A percentile compares a stretch with the other conserved stretches of the same genome.
phyloP scores from a whole-genome alignment of 2,888 invertebrate genomes.

The Marasmarcha lunaedactyla region DNA sequence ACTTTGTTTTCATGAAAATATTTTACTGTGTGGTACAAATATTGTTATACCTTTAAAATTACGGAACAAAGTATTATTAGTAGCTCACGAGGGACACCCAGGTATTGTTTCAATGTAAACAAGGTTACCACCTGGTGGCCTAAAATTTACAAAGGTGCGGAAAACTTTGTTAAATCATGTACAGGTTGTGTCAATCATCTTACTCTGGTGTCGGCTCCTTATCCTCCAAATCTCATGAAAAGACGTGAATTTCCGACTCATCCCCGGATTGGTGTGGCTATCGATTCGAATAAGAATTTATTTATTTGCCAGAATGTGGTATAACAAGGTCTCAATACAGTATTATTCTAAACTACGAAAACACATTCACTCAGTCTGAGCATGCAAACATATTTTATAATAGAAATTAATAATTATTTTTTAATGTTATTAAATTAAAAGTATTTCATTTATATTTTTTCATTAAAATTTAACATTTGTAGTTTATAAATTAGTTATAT shows the following conservation, averaged over 20 bases:
- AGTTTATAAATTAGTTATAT: no score
- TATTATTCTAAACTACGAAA: no score
- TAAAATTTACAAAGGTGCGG: constrained; percentile 9
- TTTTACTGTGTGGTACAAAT: constrained; percentile 7
- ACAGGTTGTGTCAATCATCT: no score
- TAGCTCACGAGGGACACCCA: constrained; percentile 13
- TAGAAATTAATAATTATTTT: no score
- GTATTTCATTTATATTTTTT: no score
- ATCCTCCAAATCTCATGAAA: constrained; percentile 4
- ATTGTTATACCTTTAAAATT: constrained; percentile 6
- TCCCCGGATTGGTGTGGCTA: constrained; percentile 5
- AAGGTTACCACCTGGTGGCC: constrained; percentile 12
- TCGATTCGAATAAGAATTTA: no score
- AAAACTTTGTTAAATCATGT: constrained; percentile 7
- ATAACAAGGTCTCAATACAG: no score
- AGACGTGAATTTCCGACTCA: constrained; percentile 4
- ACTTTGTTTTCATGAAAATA: constrained; percentile 7
- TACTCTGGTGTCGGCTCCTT: constrained; percentile 8
- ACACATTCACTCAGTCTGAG: no score
- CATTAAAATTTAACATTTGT: no score
- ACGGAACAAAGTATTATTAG: constrained; percentile 11
- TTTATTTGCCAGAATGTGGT: no score
- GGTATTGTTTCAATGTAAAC: constrained; percentile 10
- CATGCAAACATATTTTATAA: no score
- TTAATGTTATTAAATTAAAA: no score